Evolutionary conservation across 2,888 invertebrate genomes (phyloP).

Genomic region (Phyllotreta cruciferae): DNA sequence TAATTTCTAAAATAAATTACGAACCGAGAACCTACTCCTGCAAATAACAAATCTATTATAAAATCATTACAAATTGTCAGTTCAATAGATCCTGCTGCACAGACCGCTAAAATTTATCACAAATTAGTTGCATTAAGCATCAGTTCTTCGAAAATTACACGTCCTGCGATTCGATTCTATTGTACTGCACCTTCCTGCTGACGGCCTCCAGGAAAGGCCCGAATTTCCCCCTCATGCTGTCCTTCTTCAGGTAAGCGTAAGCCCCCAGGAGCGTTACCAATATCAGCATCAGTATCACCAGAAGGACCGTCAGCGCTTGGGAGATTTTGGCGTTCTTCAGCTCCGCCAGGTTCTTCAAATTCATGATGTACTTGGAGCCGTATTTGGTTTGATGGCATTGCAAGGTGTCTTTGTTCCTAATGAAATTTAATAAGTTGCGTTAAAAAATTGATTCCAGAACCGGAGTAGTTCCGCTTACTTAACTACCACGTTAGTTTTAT

Average conservation of each 20-base stretch:
- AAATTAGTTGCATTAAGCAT: too few species aligned
- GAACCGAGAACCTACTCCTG: too few species aligned
- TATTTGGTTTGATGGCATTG: slow-evolving; percentile 61
- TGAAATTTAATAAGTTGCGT: too few species aligned
- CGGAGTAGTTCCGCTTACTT: not conserved
- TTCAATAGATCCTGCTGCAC: too few species aligned
- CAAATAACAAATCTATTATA: too few species aligned
- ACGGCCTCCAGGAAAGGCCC: slow-evolving; percentile 70
- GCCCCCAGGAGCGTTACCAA: slow-evolving; percentile 65
- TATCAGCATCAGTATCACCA: slow-evolving; percentile 64
- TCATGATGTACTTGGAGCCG: slow-evolving; percentile 51
- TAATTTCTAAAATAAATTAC: too few species aligned
- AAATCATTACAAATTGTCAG: too few species aligned
- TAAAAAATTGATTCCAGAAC: not conserved
- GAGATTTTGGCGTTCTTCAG: slow-evolving; percentile 54
- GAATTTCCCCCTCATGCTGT: slow-evolving; percentile 65
- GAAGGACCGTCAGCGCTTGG: slow-evolving; percentile 60
- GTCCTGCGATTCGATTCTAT: slow-evolving; percentile 66
- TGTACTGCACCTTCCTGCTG: slow-evolving; percentile 75
- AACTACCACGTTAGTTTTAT: slow-evolving; percentile 67
- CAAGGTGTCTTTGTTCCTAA: slow-evolving; percentile 64
- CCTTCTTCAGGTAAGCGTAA: slow-evolving; percentile 69
- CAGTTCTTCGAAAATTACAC: slow-evolving; percentile 41
- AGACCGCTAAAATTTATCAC: too few species aligned
- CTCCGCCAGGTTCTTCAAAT: slow-evolving; percentile 53